phyloP scores from a whole-genome alignment of 92 coral and sea anemone genomes.

The Phenganax stokvisi region DNA sequence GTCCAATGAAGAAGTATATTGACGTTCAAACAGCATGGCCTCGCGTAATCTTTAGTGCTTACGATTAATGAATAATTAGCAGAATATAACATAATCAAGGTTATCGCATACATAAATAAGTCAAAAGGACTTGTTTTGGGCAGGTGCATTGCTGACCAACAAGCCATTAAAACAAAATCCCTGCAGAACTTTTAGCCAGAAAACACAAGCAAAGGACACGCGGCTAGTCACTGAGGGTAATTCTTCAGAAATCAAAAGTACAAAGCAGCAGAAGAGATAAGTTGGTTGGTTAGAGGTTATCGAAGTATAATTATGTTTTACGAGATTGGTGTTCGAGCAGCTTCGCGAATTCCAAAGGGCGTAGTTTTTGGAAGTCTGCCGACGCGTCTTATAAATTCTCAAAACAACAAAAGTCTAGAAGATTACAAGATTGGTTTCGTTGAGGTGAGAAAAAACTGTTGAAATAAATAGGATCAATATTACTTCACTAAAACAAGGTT shows the following conservation, averaged over 20 bases:
- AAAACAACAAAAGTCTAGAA: conserved; percentile 13
- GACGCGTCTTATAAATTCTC: conserved; percentile 26
- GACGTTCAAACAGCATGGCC: conserved; percentile 28
- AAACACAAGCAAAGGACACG: background rate
- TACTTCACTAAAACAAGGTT: background rate
- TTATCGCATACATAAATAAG: conserved; percentile 37
- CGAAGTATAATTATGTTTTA: background rate
- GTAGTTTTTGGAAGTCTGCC: conserved; percentile 37
- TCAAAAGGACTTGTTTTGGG: conserved; percentile 44
- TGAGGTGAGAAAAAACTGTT: conserved; percentile 7
- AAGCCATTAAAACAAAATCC: conserved; percentile 27
- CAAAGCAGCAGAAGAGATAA: too few relatives aligned
- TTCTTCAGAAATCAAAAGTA: too few relatives aligned
- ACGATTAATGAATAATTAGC: conserved; percentile 45
- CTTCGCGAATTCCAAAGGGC: conserved; percentile 30
- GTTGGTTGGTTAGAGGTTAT: background rate
- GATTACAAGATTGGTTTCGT: conserved; percentile 33
- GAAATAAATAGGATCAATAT: background rate
- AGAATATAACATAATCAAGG: conserved; percentile 41
- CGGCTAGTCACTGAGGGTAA: too few relatives aligned
- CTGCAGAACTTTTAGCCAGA: conserved; percentile 14
- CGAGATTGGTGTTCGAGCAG: conserved; percentile 36
- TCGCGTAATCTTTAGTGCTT: conserved; percentile 42
- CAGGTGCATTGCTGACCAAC: conserved; percentile 40
- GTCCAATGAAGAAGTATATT: background rate